These are phyloP conservation scores for Geococcyx californianus DNA, from an alignment of 2,113 vertebrate species.

Conservation along the genomic window DNA sequence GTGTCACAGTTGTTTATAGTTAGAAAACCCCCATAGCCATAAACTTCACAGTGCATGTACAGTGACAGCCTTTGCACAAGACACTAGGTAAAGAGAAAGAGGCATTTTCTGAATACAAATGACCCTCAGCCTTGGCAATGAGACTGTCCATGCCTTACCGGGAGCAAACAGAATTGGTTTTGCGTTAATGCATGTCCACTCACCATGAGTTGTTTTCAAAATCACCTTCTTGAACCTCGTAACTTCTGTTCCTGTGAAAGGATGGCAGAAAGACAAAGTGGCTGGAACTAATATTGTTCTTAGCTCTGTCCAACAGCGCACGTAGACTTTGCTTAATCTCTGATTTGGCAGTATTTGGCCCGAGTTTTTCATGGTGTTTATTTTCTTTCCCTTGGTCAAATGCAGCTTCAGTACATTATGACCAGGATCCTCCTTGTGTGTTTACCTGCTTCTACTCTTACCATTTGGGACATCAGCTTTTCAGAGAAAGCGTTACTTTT, in stretches of 20 bases:
- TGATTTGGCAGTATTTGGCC: not conserved
- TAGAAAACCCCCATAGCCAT: not conserved
- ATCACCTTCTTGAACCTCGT: not conserved
- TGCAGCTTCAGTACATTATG: not conserved
- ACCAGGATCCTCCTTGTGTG: not conserved
- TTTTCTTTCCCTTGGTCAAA: not conserved
- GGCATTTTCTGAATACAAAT: not conserved
- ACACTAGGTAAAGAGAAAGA: not conserved
- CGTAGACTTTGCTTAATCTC: not conserved
- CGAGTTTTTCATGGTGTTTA: not conserved
- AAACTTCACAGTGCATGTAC: not conserved
- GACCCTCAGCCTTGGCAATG: not conserved
- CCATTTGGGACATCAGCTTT: not conserved
- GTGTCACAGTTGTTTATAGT: not conserved
- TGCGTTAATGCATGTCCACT: not conserved
- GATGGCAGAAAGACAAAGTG: fast-evolving
- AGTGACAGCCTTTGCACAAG: not conserved
- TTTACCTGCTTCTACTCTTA: not conserved
- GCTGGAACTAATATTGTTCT: not conserved
- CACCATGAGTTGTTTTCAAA: not conserved
- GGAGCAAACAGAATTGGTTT: not conserved
- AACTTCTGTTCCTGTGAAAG: not conserved
- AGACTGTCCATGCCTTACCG: not conserved
- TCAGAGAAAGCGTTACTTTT: not conserved
- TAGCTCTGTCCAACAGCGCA: not conserved